Percentiles rank a stretch among this genome's conserved stretches.
Evolutionary conservation across 2,888 invertebrate genomes (phyloP).

Genomic region (Drosophila infuscata): DNA sequence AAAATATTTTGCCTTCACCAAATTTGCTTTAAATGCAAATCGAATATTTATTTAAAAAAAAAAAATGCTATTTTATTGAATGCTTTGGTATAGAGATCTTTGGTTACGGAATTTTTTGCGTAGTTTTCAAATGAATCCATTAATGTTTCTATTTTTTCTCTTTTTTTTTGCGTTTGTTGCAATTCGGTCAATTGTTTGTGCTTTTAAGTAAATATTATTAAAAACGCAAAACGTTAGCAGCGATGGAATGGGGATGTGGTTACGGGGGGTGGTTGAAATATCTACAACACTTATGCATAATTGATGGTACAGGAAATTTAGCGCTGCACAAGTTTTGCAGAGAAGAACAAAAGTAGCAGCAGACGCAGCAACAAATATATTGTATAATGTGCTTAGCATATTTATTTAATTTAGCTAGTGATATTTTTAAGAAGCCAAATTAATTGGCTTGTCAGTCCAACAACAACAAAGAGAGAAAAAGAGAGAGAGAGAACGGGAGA

Average conservation of each 20-base stretch:
- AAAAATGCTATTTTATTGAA: not conserved
- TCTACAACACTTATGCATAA: slow-evolving; percentile 64
- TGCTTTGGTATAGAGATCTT: slow-evolving; percentile 28
- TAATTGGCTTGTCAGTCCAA: slow-evolving; percentile 69
- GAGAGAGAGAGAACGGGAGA: not conserved
- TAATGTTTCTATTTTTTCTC: slow-evolving; percentile 45
- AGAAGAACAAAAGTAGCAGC: slow-evolving; percentile 32
- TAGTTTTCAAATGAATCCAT: slow-evolving; percentile 57
- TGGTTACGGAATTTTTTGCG: slow-evolving; percentile 48
- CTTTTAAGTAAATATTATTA: slow-evolving; percentile 78
- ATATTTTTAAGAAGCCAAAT: slow-evolving; percentile 77
- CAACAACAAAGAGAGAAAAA: slow-evolving; percentile 26
- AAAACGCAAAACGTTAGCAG: slow-evolving; percentile 71
- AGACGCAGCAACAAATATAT: slow-evolving; percentile 33
- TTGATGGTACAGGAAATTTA: slow-evolving; percentile 78
- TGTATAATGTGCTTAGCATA: slow-evolving; percentile 64
- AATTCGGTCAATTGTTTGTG: slow-evolving; percentile 75
- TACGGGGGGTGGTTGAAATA: slow-evolving; percentile 32
- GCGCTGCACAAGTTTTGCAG: slow-evolving; percentile 35
- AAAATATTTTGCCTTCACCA: not conserved
- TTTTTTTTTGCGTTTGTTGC: slow-evolving; percentile 47
- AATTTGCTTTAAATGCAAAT: not conserved
- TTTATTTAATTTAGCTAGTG: slow-evolving; percentile 77
- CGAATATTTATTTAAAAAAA: not conserved
- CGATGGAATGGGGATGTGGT: slow-evolving; percentile 3